A percentile compares a stretch with the other conserved stretches of the same genome.
Conservation (phyloP, 2,113 vertebrate species). For the Craseonycteris thonglongyai region DNA sequence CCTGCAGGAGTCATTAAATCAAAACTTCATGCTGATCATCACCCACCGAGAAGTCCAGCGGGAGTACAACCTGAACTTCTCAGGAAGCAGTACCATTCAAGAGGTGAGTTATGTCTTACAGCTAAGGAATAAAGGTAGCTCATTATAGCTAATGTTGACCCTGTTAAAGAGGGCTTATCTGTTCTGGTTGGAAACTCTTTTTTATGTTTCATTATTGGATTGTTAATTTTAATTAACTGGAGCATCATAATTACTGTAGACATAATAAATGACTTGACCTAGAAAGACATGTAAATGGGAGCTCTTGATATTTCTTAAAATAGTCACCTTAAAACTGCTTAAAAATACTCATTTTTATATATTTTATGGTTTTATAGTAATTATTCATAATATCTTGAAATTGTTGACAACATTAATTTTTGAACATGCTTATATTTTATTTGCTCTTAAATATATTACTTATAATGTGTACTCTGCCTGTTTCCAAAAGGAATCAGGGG, state of each 20-base stretch:
- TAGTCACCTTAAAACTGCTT: conserved; percentile 35
- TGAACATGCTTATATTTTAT: neutral
- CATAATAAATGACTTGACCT: conserved; percentile 60
- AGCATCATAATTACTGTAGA: conserved; percentile 71
- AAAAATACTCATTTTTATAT: conserved; percentile 29
- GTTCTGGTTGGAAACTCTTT: conserved; percentile 67
- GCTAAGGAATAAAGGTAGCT: conserved; percentile 81
- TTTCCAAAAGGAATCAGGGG: conserved; percentile 45
- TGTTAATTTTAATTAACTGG: conserved; percentile 74
- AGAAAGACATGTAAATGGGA: conserved; percentile 58
- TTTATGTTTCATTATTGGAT: conserved; percentile 74
- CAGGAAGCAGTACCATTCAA: conserved; percentile 97
- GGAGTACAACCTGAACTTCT: conserved; percentile 99
- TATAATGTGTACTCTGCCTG: neutral
- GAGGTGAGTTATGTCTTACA: conserved; percentile 90
- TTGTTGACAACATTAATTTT: conserved; percentile 34
- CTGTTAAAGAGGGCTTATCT: conserved; percentile 74
- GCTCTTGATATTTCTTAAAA: conserved; percentile 56
- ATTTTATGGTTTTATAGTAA: conserved; percentile 40
- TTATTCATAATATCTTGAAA: neutral
- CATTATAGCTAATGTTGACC: conserved; percentile 81
- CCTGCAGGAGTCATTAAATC: conserved; percentile 97
- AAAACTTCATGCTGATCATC: conserved; percentile 98
- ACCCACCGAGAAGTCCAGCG: conserved; percentile 98
- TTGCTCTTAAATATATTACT: conserved; percentile 24